These are phyloP conservation scores for Torymus texanus DNA, from an alignment of 2,888 invertebrate genomes.

Conservation along the genomic window DNA sequence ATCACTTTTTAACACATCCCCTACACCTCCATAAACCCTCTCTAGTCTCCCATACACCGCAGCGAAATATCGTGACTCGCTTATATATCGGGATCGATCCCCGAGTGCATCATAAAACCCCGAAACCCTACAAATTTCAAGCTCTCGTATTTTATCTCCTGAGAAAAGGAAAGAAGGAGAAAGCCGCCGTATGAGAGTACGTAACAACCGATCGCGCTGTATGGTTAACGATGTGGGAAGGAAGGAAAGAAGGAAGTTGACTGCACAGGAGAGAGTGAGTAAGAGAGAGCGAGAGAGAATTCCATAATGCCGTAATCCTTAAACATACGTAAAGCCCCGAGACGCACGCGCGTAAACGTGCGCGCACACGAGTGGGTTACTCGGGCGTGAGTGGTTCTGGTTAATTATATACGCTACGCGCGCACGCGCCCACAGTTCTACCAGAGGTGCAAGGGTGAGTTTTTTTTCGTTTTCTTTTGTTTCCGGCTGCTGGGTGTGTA, in stretches of 20 bases:
- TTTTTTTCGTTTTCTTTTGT: too few species aligned
- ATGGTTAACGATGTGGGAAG: constrained; percentile 49
- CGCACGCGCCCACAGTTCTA: constrained; percentile 65
- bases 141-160: not conserved
- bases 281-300: not conserved
- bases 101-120: constrained; percentile 9
- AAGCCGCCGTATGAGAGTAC: not conserved
- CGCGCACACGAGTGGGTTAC: not conserved
- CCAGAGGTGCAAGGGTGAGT: too few species aligned
- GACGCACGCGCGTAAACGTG: not conserved
- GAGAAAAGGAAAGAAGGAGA: not conserved
- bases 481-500: too few species aligned
- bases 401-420: constrained; percentile 10
- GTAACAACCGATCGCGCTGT: constrained; percentile 17
- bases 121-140: constrained; percentile 30
- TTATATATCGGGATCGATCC: too few species aligned
- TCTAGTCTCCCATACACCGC: too few species aligned
- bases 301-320: constrained; percentile 62
- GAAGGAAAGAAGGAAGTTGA: constrained; percentile 54
- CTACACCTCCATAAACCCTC: too few species aligned
- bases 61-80: not conserved
- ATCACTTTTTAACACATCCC: too few species aligned
- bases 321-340: constrained; percentile 62
- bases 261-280: constrained; percentile 2
- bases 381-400: not conserved